Conservation (phyloP, 2,797 vertebrate species). For the Potorous gilbertii region DNA sequence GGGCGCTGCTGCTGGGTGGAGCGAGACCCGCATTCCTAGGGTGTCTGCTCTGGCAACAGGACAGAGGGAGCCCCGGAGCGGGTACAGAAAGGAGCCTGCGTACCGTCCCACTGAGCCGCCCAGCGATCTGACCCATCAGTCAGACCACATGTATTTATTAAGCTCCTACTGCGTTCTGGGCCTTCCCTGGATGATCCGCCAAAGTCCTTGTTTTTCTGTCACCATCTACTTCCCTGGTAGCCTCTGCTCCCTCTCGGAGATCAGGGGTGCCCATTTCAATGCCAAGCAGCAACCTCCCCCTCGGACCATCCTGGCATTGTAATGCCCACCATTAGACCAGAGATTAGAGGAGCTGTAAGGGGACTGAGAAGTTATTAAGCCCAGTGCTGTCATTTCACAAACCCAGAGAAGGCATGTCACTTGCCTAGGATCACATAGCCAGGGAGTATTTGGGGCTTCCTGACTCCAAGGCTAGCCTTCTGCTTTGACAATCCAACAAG, state of each 20-base stretch:
- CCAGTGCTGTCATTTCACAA: not conserved
- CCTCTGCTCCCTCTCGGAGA: not conserved
- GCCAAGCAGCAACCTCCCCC: not conserved
- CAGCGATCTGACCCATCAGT: too few relatives aligned
- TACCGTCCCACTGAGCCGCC: not conserved
- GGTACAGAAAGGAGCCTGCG: not conserved
- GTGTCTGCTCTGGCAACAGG: not conserved
- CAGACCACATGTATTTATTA: not conserved
- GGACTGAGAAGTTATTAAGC: rapidly evolving
- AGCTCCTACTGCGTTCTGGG: not conserved
- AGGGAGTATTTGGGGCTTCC: not conserved
- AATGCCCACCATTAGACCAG: not conserved
- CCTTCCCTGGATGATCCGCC: not conserved
- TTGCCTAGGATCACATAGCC: not conserved
- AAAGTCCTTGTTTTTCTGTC: not conserved
- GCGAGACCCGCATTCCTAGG: not conserved
- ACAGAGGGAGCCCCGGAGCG: too few relatives aligned
- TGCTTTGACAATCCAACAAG: not conserved
- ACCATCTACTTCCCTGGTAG: too few relatives aligned
- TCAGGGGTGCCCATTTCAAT: not conserved
- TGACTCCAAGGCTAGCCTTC: not conserved
- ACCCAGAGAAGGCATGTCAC: not conserved
- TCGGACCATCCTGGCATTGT: not conserved
- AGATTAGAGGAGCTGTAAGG: not conserved
- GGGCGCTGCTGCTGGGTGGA: not conserved